These are phyloP conservation scores for Notothenia coriiceps DNA, from an alignment of 2,113 vertebrate genomes.

Conservation along the genomic window DNA sequence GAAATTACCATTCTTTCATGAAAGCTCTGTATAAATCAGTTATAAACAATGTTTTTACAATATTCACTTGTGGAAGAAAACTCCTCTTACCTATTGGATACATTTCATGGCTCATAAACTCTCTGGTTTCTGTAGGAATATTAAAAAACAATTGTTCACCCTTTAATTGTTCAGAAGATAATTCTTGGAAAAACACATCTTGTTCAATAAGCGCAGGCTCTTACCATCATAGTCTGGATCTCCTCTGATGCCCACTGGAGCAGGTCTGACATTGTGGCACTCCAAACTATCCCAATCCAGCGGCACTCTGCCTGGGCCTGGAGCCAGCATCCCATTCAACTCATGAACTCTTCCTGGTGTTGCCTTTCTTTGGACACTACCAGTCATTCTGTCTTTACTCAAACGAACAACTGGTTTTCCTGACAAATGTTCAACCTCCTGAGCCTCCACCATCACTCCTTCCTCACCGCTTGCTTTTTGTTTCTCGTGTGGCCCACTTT, in stretches of 20 bases:
- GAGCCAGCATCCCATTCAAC: constrained; percentile 11
- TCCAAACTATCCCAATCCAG: constrained; percentile 65
- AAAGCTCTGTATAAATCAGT: not conserved
- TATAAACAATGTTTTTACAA: not conserved
- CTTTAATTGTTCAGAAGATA: constrained; percentile 2
- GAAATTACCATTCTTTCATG: not conserved
- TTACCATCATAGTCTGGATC: constrained; percentile 53
- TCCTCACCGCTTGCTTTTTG: constrained; percentile 25
- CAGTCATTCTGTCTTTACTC: not conserved
- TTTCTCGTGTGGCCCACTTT: not conserved
- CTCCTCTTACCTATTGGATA: constrained; percentile 37
- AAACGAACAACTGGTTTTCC: not conserved
- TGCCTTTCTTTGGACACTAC: constrained; percentile 18
- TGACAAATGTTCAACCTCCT: not conserved
- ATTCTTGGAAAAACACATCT: not conserved
- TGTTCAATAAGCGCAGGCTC: not conserved
- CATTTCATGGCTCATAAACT: constrained; percentile 53
- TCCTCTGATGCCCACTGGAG: constrained; percentile 42
- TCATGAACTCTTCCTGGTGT: not conserved
- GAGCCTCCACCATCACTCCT: not conserved
- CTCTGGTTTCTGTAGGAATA: constrained; percentile 63
- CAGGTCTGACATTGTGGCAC: constrained; percentile 32
- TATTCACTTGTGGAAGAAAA: not conserved
- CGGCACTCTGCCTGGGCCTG: constrained; percentile 27
- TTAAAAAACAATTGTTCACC: not conserved